These are phyloP conservation scores for Cheirogaleus medius DNA, from an alignment of 2,113 vertebrate species.

Conservation along the genomic window DNA sequence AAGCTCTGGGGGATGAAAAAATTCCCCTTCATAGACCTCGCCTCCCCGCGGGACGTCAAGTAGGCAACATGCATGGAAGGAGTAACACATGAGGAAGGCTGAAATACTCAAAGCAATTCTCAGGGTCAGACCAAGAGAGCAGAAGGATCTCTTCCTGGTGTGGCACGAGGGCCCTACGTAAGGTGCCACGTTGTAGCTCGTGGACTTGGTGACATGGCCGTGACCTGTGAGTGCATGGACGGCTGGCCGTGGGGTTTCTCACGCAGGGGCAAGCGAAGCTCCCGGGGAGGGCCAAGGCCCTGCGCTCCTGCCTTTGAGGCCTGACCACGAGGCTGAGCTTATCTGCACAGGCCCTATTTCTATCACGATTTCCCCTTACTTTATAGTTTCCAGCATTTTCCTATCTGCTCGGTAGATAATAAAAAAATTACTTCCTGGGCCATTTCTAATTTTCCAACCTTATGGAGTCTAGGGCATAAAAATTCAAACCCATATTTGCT, in stretches of 20 bases:
- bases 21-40: neutral
- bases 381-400: neutral
- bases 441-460: slow-evolving; percentile 41
- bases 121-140: accelerated
- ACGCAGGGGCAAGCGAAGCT: accelerated
- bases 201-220: neutral
- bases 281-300: no score
- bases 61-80: neutral
- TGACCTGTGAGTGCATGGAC: neutral
- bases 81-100: neutral
- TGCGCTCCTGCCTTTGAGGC: neutral
- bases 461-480: neutral
- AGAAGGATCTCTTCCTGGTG: neutral
- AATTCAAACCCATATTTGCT: neutral
- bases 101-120: neutral
- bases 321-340: neutral
- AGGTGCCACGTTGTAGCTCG: neutral
- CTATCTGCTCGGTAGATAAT: neutral
- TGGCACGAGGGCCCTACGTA: neutral
- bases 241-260: neutral
- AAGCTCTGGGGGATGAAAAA: neutral
- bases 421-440: slow-evolving; percentile 21
- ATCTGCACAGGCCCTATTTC: neutral
- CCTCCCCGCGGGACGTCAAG: accelerated
- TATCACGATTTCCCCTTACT: neutral